These are phyloP conservation scores for Colossoma macropomum DNA, from an alignment of 2,113 vertebrate genomes.

Conservation along the genomic window DNA sequence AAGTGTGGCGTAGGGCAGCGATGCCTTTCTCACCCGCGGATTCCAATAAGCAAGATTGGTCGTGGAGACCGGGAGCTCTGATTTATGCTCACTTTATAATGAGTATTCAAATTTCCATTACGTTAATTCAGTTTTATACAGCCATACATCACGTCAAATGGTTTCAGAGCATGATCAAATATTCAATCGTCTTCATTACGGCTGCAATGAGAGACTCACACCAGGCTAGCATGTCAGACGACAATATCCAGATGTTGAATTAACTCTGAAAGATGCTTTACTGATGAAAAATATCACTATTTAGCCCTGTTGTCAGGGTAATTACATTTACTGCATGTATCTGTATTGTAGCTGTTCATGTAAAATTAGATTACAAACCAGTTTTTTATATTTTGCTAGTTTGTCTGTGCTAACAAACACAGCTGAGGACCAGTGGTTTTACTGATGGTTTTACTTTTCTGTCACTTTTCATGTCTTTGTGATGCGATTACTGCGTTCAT, in stretches of 20 bases:
- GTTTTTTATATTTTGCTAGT: too few relatives aligned
- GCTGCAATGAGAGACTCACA: neutral
- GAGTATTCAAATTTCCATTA: constrained; percentile 45
- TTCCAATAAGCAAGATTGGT: constrained; percentile 43
- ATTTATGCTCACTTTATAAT: constrained; percentile 26
- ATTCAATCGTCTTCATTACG: constrained; percentile 14
- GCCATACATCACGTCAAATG: constrained; percentile 19
- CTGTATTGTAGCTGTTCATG: too few relatives aligned
- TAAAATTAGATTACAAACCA: too few relatives aligned
- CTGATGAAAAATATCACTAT: neutral
- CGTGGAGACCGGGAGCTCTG: constrained; percentile 5
- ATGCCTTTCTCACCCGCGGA: neutral
- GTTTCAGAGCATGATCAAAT: constrained; percentile 28
- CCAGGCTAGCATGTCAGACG: neutral
- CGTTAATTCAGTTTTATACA: constrained; percentile 36
- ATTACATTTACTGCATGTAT: too few relatives aligned
- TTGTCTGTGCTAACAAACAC: too few relatives aligned
- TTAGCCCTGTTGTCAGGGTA: neutral
- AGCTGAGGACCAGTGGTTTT: too few relatives aligned
- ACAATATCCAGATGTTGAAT: neutral
- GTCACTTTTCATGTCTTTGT: too few relatives aligned
- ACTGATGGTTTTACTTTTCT: too few relatives aligned
- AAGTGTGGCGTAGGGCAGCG: constrained; percentile 23
- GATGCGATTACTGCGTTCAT: too few relatives aligned
- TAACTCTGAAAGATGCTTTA: neutral